Conservation (phyloP, 1,140 invertebrate species). For the Drusus annulatus region DNA sequence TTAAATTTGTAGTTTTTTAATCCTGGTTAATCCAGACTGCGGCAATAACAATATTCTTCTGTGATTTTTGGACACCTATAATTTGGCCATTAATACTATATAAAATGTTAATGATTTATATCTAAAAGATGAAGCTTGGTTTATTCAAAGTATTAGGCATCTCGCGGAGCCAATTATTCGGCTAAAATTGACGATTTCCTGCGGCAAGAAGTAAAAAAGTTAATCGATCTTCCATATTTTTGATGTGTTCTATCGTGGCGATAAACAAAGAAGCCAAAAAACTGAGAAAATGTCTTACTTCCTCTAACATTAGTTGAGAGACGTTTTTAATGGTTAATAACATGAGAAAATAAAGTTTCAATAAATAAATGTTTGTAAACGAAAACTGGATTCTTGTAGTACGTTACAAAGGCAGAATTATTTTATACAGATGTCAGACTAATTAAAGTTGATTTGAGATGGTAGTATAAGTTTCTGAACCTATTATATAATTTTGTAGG, state of each 20-base stretch:
- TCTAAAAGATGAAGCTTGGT: neutral
- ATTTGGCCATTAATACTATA: neutral
- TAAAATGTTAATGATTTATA: neutral
- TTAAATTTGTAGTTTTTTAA: too few relatives aligned
- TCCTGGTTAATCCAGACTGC: too few relatives aligned
- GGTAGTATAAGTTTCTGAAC: too few relatives aligned
- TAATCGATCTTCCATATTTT: slow-evolving; percentile 16
- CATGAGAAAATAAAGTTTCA: neutral
- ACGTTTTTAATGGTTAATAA: neutral
- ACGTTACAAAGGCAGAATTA: too few relatives aligned
- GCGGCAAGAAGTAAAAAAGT: slow-evolving; percentile 24
- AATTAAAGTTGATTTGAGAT: too few relatives aligned
- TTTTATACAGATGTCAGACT: too few relatives aligned
- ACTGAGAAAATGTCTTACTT: slow-evolving; percentile 29
- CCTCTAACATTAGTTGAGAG: neutral
- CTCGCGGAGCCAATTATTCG: neutral
- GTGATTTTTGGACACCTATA: neutral
- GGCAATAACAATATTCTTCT: too few relatives aligned
- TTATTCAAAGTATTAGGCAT: too few relatives aligned
- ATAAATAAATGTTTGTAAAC: too few relatives aligned
- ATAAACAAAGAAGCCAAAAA: slow-evolving; percentile 16
- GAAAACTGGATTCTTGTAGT: too few relatives aligned
- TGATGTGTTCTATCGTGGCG: slow-evolving; percentile 1
- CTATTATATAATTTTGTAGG: too few relatives aligned
- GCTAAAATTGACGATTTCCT: slow-evolving; percentile 31